Base-by-base conservation (phyloP, 2,888 invertebrate genomes). In the Dryococelus australis region DNA sequence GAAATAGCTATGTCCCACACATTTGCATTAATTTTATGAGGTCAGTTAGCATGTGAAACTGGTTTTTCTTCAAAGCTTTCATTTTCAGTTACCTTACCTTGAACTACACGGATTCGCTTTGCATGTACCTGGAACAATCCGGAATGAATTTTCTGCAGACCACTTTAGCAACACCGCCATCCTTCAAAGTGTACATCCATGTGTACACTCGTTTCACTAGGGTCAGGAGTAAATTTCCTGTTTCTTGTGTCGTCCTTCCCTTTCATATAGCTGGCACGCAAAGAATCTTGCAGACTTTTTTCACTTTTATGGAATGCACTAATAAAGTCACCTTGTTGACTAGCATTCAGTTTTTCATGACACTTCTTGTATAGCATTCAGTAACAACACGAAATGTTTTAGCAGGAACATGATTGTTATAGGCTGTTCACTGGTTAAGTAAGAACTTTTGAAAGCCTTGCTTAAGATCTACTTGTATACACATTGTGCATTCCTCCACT, bases 1-100 rank as follows among this genome's bases (percentile, higher is more conserved):
- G 65, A 65, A 65, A 65, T 65, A 65, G 65, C 20, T n/a, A 65
- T 65, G 65, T 65, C 65, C 6, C 20, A 65, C 20, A 20, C 20
- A 65, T 65, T 65, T 65, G 65, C 65, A 65, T 65, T 65, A 65
- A 65, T 65, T 65, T 65, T 65, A 65, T 65, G 65, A 65, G 65
- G n/a, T 20, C 65, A 1, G 65, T 16, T 65, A 24, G 65, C 65
- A 65, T 65, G 65, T 65, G 65, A 65, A 10, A 8, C 65, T 65
- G 12, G 20, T 65, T 65, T 65, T 24, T 65, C 65, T 65, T 65
- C 65, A 65, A 65, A 65, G 10, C 1, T 24, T 16, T 65, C 6
- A 65, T 65, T 65, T 65, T 16, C 65, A 65, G 65, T 65, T n/a
- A 65, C 24, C 65, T 5, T 65, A 65, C 20, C 65, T 65, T 16